A percentile compares a stretch with the other conserved stretches of the same genome.
Conservation (phyloP, 2,888 invertebrate genomes). For the Limenitis camilla region DNA sequence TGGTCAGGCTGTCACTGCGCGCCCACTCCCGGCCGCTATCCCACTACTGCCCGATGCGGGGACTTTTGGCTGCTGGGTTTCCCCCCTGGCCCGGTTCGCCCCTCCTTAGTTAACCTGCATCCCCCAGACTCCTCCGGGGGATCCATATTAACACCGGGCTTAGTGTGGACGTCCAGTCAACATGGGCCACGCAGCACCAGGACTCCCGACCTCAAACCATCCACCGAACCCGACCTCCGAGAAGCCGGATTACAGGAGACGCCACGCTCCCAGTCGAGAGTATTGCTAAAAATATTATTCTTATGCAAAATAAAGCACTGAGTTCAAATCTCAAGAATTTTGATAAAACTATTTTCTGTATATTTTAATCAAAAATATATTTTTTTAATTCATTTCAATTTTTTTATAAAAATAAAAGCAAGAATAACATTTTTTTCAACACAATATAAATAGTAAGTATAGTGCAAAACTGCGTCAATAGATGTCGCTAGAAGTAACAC, state of each 20-base stretch:
- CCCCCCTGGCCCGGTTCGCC: constrained; percentile 99
- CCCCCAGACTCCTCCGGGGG: too few species aligned
- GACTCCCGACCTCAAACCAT: too few species aligned
- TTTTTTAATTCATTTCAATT: too few species aligned
- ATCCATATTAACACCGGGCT: too few species aligned
- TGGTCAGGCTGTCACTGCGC: constrained; percentile 87
- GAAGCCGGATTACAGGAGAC: constrained; percentile 98
- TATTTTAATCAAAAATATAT: neutral
- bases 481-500: neutral
- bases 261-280: constrained; percentile 92
- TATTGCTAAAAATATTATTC: neutral
- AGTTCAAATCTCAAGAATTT: neutral
- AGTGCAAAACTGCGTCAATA: neutral
- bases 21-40: constrained; percentile 97
- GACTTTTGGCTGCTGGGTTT: constrained; percentile 99
- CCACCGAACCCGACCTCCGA: constrained; percentile 92
- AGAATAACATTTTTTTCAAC: neutral
- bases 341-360: neutral
- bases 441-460: neutral
- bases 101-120: too few species aligned
- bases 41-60: constrained; percentile 99
- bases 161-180: constrained; percentile 94
- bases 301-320: neutral
- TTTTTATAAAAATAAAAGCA: neutral
- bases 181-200: too few species aligned